These are phyloP conservation scores for Enteromius trimaculatus DNA, from an alignment of 2,797 vertebrate species.

Conservation along the genomic window DNA sequence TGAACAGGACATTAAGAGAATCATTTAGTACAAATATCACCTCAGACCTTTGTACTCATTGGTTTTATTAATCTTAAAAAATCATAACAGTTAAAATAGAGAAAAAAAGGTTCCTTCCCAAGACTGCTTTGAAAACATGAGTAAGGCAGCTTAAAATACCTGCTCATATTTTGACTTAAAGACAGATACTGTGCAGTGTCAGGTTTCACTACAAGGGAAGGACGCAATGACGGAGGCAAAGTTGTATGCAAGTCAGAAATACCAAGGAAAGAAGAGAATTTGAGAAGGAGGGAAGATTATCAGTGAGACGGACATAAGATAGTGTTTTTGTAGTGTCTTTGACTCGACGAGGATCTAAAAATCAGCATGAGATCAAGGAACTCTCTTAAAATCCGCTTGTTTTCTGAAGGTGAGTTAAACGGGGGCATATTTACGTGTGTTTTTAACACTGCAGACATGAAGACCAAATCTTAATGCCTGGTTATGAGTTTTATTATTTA, in stretches of 20 bases:
- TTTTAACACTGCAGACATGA: background rate
- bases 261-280: conserved; percentile 9
- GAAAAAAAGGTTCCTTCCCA: background rate
- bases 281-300: conserved; percentile 53
- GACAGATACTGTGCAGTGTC: conserved; percentile 15
- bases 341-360: conserved; percentile 10
- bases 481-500: background rate
- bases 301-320: conserved; percentile 28
- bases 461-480: background rate
- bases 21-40: background rate
- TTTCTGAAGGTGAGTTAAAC: conserved; percentile 29
- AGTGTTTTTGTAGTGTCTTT: conserved; percentile 3
- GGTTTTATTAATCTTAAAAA: background rate
- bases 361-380: conserved; percentile 38
- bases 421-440: background rate
- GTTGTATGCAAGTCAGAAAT: conserved; percentile 26
- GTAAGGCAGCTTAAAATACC: background rate
- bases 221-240: conserved; percentile 7
- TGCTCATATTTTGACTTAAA: background rate
- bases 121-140: background rate
- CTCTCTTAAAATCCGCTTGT: conserved; percentile 10
- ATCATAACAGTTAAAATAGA: background rate
- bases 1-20: background rate
- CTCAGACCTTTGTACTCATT: background rate
- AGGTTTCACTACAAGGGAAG: conserved; percentile 38